Percentiles rank a stretch among this genome's conserved stretches.
phyloP scores from a whole-genome alignment of 2,797 vertebrate genomes.

The Lutjanus argentimaculatus region DNA sequence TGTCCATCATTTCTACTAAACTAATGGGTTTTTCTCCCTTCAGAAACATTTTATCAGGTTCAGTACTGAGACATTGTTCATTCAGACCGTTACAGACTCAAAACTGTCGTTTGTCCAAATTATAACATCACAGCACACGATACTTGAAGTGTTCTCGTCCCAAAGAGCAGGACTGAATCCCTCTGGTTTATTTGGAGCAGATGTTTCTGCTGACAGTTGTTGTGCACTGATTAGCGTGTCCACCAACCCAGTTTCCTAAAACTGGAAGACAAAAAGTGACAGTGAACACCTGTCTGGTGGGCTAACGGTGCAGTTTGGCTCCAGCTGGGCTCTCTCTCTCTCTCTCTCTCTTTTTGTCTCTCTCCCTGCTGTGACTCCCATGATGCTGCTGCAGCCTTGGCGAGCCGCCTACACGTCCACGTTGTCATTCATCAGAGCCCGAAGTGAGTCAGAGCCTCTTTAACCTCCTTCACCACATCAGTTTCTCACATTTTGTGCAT shows the following conservation, averaged over 20 bases:
- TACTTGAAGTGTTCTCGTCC: neutral
- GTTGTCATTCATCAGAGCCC: constrained; percentile 28
- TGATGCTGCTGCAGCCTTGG: constrained; percentile 22
- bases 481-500: constrained; percentile 8
- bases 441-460: constrained; percentile 24
- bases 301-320: neutral
- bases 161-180: neutral
- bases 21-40: neutral
- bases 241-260: constrained; percentile 6
- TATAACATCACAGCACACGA: neutral
- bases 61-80: neutral
- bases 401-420: constrained; percentile 22
- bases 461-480: constrained; percentile 7
- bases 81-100: neutral
- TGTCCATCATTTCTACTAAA: neutral
- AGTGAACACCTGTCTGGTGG: constrained; percentile 10
- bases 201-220: constrained; percentile 12
- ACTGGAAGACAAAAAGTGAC: constrained; percentile 16
- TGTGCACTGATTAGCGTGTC: neutral
- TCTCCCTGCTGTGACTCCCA: constrained; percentile 1
- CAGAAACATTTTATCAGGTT: neutral
- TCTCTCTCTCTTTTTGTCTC: neutral
- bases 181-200: neutral
- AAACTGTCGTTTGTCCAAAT: neutral
- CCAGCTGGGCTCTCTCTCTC: constrained; percentile 17